Conservation (phyloP, 2,797 vertebrate species). For the Naso thynnoides region DNA sequence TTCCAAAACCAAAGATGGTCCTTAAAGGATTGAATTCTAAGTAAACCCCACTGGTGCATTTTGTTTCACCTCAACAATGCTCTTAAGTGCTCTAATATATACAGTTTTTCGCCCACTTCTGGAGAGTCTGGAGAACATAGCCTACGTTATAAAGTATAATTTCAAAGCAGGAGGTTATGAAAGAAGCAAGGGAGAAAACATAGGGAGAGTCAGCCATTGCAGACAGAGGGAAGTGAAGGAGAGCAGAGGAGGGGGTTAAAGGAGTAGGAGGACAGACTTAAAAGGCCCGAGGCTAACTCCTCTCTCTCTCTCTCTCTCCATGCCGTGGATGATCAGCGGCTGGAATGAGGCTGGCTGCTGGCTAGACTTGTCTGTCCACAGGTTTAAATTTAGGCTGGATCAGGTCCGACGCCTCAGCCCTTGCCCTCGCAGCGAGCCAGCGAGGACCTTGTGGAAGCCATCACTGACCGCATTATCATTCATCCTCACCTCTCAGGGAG, state of each 20-base stretch:
- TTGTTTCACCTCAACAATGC: conserved; percentile 38
- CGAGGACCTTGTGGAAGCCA: conserved; percentile 44
- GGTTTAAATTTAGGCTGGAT: conserved; percentile 85
- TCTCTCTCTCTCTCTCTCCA: conserved; percentile 26
- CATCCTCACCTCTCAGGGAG: conserved; percentile 39
- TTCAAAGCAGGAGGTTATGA: conserved; percentile 56
- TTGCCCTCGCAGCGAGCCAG: conserved; percentile 41
- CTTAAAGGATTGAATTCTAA: conserved; percentile 1
- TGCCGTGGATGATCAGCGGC: conserved; percentile 54
- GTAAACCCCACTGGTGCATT: conserved; percentile 8
- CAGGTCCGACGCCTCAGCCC: conserved; percentile 58
- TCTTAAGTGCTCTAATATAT: conserved; percentile 37
- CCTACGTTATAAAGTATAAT: conserved; percentile 33
- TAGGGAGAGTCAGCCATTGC: neutral
- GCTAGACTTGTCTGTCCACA: conserved; percentile 83
- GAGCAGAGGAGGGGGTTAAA: conserved; percentile 36
- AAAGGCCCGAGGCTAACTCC: conserved; percentile 43
- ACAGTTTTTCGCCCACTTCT: conserved; percentile 30
- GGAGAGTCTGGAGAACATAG: conserved; percentile 27
- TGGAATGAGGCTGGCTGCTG: conserved; percentile 76
- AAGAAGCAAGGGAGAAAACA: conserved; percentile 47
- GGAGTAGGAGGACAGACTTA: conserved; percentile 50
- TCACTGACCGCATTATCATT: conserved; percentile 63
- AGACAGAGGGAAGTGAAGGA: conserved; percentile 34
- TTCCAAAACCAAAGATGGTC: conserved; percentile 11